Evolutionary conservation across 2,888 invertebrate species (phyloP), one percentile per base, ranked within the genome.

Genomic region (Troglohyphantes excavatus): DNA sequence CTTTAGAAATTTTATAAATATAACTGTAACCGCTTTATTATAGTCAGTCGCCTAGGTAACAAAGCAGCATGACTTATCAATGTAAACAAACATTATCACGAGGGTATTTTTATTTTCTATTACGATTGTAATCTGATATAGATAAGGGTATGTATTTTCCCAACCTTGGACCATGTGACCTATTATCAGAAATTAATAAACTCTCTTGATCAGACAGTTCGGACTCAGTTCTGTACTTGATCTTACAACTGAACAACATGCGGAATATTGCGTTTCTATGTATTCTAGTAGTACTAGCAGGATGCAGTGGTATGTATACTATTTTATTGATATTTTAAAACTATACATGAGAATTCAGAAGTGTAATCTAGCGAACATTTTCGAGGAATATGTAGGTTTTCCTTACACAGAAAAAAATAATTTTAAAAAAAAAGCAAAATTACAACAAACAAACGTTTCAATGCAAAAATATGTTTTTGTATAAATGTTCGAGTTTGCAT

Each of bases 131-230:
- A 26, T 63, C 63, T 3, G 23, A 23, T 9, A 13, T 2, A 26
- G 27, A 46, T 46, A 43, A 72, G 27, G 39, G 39, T 70, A 39
- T 43, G 23, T 27, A 46, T 53, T 68, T 68, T 33, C 53, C 53
- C 7, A 39, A 39, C 39, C 39, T 39, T 39, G 7, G 23, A 67
- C 68, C 46, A 9, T 23, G 46, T 72, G 72, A 72, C 72, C 23
- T 26, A 17, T 46, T 26, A 72, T 72, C 46, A 26, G 9, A 26
- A 53, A n/a, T n/a, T n/a, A 17, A 23, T 43, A 21, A n/a, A 27
- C 6, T 46, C 17, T n/a, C 27, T 23, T 53, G n/a, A 53, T 13
- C n/a, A 53, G 53, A 53, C n/a, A n/a, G n/a, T 46, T 39, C 21
- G 11, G 29, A 39, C 39, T 70, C n/a, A 23, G 2, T 17, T 17